These are phyloP conservation scores for Cryptotis parvus DNA, from an alignment of 2,113 vertebrate genomes.

Conservation along the genomic window DNA sequence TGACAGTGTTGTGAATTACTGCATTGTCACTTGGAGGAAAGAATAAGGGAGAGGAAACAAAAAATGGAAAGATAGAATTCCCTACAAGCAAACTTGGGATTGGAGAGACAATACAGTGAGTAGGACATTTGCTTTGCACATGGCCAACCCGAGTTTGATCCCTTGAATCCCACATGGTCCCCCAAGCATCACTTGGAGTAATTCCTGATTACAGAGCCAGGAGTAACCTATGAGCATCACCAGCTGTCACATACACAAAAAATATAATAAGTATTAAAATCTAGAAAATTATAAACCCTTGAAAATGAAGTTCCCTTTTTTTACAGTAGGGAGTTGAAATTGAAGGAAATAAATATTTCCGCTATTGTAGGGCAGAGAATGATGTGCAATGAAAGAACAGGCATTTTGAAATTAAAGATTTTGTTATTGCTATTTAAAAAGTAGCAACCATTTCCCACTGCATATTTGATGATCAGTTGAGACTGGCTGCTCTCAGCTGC, in stretches of 20 bases:
- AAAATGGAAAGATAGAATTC: neutral
- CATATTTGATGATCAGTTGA: slow-evolving; percentile 1
- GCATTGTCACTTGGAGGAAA: slow-evolving; percentile 22
- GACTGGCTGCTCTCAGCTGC: neutral
- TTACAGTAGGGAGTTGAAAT: neutral
- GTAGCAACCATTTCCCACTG: neutral
- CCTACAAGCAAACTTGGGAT: slow-evolving; percentile 17
- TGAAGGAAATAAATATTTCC: neutral
- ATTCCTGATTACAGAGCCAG: too few relatives aligned
- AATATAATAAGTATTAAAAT: neutral
- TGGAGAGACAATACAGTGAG: too few relatives aligned
- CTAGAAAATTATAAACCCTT: neutral
- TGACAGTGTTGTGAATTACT: neutral
- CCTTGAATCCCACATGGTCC: too few relatives aligned
- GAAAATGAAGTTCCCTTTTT: neutral
- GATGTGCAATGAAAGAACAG: neutral
- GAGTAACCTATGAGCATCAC: too few relatives aligned
- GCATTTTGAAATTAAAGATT: slow-evolving; percentile 13
- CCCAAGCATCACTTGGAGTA: too few relatives aligned
- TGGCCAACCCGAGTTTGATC: too few relatives aligned
- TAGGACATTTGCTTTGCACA: too few relatives aligned
- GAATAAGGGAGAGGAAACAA: slow-evolving; percentile 25
- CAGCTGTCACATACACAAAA: too few relatives aligned
- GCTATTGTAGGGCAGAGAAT: neutral
- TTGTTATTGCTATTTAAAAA: neutral